Base-by-base conservation (phyloP, 2,888 invertebrate genomes). In the Folsomia candida region DNA sequence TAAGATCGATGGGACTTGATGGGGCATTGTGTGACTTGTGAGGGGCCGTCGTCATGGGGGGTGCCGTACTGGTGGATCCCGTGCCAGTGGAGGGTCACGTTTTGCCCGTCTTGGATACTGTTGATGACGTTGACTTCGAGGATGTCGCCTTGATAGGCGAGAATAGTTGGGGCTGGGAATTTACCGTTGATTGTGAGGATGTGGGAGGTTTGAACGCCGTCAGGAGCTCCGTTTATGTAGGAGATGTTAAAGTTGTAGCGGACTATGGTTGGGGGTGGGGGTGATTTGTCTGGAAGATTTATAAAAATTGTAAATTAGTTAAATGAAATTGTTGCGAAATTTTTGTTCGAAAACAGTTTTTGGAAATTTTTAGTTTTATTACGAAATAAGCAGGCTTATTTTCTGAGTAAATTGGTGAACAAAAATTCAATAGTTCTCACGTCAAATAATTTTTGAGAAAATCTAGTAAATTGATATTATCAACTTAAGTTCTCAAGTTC, bases 21-120 rank as follows among this genome's bases (percentile, higher is more conserved):
- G 22, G 18, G 20, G 22, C 54, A 54, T 20, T 54, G 54, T 20
- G n/a, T 54, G 6, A 54, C 6, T 22, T 20, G 18, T 4, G 20
- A 20, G 20, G 54, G 54, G 20, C 54, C 54, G 20, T 54, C 54
- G 4, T 54, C 54, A 18, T 4, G n/a, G 4, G 54, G 54, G 54
- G 54, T 54, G 6, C 18, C 37, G n/a, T n/a, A n/a, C 24, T 66
- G 66, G 1, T 64, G 20, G 6, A 74, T 66, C 2, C 76, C 76
- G 27, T 76, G 76, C 76, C 76, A 76, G 37, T 76, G 76, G 0
- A 76, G 25, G 1, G 69, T 63, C 2, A 62, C 54, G 27, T 68
- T 70, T 29, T 73, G 73, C 1, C 69, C 67, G 62, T 74, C 73
- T 59, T 76, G 72, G 11, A 76, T 74, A 2, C 58, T 63, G 59